A percentile compares a stretch with the other conserved stretches of the same genome.
Conservation (phyloP, 2,888 invertebrate genomes). For the Magallana nippona region DNA sequence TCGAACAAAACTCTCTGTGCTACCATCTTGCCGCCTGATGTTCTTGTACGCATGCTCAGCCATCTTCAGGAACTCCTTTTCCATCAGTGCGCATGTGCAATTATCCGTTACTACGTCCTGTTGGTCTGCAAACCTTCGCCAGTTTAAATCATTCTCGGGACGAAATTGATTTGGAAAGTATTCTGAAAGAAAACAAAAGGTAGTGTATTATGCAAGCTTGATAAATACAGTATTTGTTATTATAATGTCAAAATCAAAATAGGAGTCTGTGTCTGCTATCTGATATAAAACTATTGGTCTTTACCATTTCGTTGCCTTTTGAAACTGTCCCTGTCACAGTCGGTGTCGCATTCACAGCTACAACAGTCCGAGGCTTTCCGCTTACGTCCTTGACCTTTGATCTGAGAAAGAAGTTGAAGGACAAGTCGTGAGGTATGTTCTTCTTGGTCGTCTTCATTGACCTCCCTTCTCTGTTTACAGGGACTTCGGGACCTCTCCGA, state of each 20-base stretch:
- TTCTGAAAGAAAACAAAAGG: neutral
- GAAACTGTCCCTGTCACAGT: slow-evolving; percentile 37
- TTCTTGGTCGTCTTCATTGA: slow-evolving; percentile 36
- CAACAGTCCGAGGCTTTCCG: slow-evolving; percentile 49
- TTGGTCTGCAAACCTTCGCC: slow-evolving; percentile 41
- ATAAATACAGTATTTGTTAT: neutral
- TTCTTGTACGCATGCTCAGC: slow-evolving; percentile 67
- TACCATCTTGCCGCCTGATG: slow-evolving; percentile 61
- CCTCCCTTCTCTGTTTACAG: slow-evolving; percentile 11
- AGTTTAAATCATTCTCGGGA: slow-evolving; percentile 22
- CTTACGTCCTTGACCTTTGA: slow-evolving; percentile 42
- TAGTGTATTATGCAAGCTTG: neutral
- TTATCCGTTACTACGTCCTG: slow-evolving; percentile 52
- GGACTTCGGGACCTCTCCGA: slow-evolving; percentile 36
- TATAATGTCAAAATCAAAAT: neutral
- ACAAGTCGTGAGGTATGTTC: slow-evolving; percentile 43
- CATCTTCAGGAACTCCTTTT: slow-evolving; percentile 67
- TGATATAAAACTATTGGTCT: too few species aligned
- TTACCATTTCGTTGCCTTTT: slow-evolving; percentile 50
- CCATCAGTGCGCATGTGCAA: slow-evolving; percentile 70
- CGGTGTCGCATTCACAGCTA: slow-evolving; percentile 47
- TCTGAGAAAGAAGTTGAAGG: slow-evolving; percentile 41
- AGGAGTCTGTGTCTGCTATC: too few species aligned
- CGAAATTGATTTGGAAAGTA: neutral
- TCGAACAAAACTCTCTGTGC: slow-evolving; percentile 63